Conservation (phyloP, 2,113 vertebrate genomes). For the Urocolius indicus region DNA sequence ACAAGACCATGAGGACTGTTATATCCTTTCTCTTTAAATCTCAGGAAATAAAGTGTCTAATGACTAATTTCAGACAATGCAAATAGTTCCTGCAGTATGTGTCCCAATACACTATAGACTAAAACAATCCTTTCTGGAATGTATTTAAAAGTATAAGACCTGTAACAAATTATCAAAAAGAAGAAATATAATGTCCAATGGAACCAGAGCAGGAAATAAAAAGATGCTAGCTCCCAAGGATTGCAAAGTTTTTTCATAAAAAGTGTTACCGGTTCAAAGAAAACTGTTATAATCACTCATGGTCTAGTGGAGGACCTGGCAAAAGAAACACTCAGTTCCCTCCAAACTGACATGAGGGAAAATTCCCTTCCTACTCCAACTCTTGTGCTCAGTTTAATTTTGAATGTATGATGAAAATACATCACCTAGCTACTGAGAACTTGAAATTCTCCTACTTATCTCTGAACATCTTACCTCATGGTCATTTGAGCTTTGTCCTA, state of each 20-base stretch:
- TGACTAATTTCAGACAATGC: neutral
- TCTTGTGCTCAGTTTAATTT: neutral
- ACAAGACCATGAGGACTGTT: neutral
- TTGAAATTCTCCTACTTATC: neutral
- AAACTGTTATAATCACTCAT: neutral
- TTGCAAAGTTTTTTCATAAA: neutral
- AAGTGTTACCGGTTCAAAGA: fast-evolving
- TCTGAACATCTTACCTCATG: neutral
- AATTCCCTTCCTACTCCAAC: neutral
- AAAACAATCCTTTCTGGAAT: neutral
- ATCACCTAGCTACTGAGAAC: neutral
- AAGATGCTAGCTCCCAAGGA: fast-evolving
- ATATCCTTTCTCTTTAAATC: neutral
- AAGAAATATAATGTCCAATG: neutral
- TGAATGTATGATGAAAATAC: neutral
- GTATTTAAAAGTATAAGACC: neutral
- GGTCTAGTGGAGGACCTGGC: fast-evolving
- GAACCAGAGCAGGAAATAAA: neutral
- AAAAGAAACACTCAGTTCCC: neutral
- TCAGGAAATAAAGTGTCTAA: neutral
- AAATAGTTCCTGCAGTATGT: neutral
- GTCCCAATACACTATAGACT: neutral
- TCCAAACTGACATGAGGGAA: neutral
- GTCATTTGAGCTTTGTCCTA: neutral
- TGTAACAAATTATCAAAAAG: neutral